phyloP scores from a whole-genome alignment of 2,888 invertebrate species.

The Eilema depressum region DNA sequence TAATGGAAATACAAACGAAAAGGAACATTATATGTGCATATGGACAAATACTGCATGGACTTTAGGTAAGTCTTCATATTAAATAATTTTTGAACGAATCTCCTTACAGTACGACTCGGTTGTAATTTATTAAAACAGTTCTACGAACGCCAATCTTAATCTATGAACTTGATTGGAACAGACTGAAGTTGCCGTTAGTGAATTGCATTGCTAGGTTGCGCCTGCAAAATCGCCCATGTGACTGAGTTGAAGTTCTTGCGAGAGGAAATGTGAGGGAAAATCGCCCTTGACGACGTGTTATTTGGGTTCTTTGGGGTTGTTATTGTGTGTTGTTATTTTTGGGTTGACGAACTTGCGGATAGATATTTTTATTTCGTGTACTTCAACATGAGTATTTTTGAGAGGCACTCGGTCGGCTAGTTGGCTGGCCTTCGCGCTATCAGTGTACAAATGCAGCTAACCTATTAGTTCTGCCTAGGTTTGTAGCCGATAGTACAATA shows the following conservation, averaged over 20 bases:
- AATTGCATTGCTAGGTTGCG: constrained; percentile 78
- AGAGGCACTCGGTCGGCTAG: constrained; percentile 57
- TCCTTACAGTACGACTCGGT: constrained; percentile 28
- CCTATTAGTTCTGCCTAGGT: constrained; percentile 54
- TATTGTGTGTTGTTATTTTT: constrained; percentile 63
- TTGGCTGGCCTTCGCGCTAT: constrained; percentile 71
- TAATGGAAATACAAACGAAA: constrained; percentile 48
- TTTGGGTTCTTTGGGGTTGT: constrained; percentile 51
- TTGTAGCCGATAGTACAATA: constrained; percentile 48
- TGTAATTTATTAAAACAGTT: constrained; percentile 57
- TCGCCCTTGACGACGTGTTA: constrained; percentile 46
- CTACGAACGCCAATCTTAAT: constrained; percentile 81
- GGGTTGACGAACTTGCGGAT: constrained; percentile 75
- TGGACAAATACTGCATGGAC: constrained; percentile 72
- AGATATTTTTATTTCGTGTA: constrained; percentile 66
- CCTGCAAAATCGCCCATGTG: constrained; percentile 72
- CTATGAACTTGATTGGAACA: constrained; percentile 84
- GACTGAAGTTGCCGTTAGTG: constrained; percentile 70
- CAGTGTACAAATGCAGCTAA: constrained; percentile 52
- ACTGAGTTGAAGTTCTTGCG: constrained; percentile 59
- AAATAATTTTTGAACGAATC: constrained; percentile 35
- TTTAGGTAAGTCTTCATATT: constrained; percentile 69
- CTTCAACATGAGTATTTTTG: constrained; percentile 63
- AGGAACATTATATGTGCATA: constrained; percentile 64
- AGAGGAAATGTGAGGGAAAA: constrained; percentile 56